Evolutionary conservation across 2,113 vertebrate genomes (phyloP).

Genomic region (Bambusicola thoracicus): DNA sequence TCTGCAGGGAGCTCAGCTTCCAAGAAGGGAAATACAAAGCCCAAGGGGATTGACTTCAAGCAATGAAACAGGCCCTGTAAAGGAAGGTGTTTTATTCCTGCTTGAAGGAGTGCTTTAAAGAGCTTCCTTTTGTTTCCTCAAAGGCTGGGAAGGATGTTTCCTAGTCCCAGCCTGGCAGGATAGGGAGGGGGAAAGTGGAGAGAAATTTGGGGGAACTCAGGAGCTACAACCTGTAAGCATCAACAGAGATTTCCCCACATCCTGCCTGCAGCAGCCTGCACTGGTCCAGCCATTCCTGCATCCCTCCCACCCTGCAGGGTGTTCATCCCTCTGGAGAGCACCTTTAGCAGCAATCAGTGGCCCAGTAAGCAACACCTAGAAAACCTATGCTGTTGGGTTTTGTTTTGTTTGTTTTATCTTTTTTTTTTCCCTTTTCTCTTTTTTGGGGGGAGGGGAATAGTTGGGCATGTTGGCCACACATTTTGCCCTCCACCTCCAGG

Average conservation of each 20-base stretch:
- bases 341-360: not conserved
- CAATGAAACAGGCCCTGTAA: not conserved
- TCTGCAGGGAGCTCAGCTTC: not conserved
- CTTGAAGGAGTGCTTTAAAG: slow-evolving; percentile 8
- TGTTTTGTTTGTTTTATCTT: not conserved
- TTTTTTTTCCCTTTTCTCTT: fast-evolving
- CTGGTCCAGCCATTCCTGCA: slow-evolving; percentile 14
- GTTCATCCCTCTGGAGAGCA: not conserved
- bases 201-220: not conserved
- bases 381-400: not conserved
- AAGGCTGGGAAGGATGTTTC: not conserved
- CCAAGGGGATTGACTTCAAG: slow-evolving; percentile 34
- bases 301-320: not conserved
- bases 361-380: not conserved
- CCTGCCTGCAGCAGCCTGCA: not conserved
- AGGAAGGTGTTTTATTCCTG: slow-evolving; percentile 31
- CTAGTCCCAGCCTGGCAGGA: not conserved
- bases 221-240: not conserved
- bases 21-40: slow-evolving; percentile 46
- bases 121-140: slow-evolving; percentile 46
- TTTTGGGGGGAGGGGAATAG: not conserved
- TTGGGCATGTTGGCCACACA: not conserved
- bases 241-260: not conserved
- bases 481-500: not conserved
- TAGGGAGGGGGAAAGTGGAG: not conserved